Evolutionary conservation across 2,888 invertebrate species (phyloP), one percentile per base, ranked within the genome.

Genomic region (Drosophila mimetica): DNA sequence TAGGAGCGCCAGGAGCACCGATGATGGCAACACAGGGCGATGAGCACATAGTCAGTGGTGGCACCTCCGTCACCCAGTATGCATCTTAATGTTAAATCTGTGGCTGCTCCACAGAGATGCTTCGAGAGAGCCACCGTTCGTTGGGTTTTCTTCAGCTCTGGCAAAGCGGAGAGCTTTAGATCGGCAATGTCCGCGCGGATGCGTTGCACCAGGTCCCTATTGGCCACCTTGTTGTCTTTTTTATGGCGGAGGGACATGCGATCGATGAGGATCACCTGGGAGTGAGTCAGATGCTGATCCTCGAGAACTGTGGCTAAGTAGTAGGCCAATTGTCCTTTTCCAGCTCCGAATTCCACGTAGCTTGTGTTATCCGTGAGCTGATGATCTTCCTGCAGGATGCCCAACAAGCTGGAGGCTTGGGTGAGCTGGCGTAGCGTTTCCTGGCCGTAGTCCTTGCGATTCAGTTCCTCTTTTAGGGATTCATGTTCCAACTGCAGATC

Each of bases 1-100:
- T 96, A 97, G 0, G 94, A 91, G 16, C 90, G 91, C 93, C 95
- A 96, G 41, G 94, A 93, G 90, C 97, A 97, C 76, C 95, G 94
- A 92, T 98, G 98, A 91, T 98, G 97, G 90, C 98, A 98, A 91
- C 98, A 98, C 20, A 97, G 94, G 2, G 98, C 97, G 89, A 98
- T 94, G 58, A 96, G 92, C 39, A 95, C 89, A 6, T 96, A 96
- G 54, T 85, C 93, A 37, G 67, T 90, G 81, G 67, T 84, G 80
- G 82, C 91, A 2, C 30, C 6, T 0, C 5, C 41, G 25, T 78
- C 64, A 2, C 75, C 77, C 0, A 88, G 64, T 3, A 96, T 88
- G 90, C 96, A 96, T 39, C 94, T 93, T 61, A 97, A 89, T 1
- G 96, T 94, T 78, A 95, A 93, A 92, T 97, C 97, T 55, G 97